Evolutionary conservation across 2,113 vertebrate species (phyloP).

Genomic region (Montifringilla adamsi): DNA sequence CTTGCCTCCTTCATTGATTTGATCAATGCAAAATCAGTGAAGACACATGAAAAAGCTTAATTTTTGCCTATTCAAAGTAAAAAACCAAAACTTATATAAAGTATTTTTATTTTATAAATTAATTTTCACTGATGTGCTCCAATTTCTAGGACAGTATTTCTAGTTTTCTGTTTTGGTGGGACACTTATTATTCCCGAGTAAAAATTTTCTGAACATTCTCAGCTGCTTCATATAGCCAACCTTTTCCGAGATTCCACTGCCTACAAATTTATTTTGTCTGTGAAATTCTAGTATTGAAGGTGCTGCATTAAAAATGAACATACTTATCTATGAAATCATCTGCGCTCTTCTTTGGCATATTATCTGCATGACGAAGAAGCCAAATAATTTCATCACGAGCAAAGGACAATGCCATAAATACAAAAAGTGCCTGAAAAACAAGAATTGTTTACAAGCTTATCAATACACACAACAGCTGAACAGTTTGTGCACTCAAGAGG

Average conservation of each 20-base stretch:
- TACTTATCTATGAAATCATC: constrained; percentile 99
- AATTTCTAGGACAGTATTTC: neutral
- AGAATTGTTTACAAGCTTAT: neutral
- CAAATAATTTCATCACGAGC: constrained; percentile 98
- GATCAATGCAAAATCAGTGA: neutral
- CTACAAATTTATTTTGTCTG: neutral
- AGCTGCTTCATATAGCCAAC: neutral
- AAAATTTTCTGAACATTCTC: neutral
- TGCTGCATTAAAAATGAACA: constrained; percentile 20
- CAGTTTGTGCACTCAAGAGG: neutral
- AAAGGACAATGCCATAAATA: constrained; percentile 98
- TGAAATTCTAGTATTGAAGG: neutral
- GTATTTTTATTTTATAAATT: neutral
- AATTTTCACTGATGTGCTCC: neutral
- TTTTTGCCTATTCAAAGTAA: neutral
- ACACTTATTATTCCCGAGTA: neutral
- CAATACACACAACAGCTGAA: neutral
- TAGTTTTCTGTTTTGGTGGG: neutral
- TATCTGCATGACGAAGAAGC: constrained; percentile 97
- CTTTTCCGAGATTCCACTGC: neutral
- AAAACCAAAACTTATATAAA: neutral
- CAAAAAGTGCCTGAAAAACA: constrained; percentile 88
- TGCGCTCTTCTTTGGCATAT: constrained; percentile 98
- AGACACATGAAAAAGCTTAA: neutral
- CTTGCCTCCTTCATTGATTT: neutral